phyloP scores from a whole-genome alignment of 2,888 invertebrate genomes.

The Nudaria mundana region DNA sequence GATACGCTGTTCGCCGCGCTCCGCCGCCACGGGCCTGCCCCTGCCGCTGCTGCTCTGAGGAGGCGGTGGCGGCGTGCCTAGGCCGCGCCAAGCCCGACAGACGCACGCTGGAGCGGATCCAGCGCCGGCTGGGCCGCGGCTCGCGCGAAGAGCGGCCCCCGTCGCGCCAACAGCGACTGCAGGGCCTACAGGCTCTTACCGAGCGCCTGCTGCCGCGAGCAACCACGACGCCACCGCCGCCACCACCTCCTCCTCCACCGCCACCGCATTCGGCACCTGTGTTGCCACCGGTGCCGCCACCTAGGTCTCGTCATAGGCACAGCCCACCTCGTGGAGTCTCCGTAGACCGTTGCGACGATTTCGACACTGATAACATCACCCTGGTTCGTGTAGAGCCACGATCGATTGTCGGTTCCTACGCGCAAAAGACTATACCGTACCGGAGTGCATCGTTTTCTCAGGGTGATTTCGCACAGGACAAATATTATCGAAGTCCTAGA shows the following conservation, averaged over 20 bases:
- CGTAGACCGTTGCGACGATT: constrained; percentile 70
- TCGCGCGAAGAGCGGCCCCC: constrained; percentile 75
- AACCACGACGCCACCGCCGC: constrained; percentile 47
- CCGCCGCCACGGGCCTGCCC: constrained; percentile 82
- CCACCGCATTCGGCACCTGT: constrained; percentile 78
- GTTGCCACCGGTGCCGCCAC: constrained; percentile 79
- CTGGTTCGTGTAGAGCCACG: constrained; percentile 82
- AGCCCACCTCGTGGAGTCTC: constrained; percentile 73
- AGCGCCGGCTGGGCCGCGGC: constrained; percentile 86
- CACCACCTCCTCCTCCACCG: constrained; percentile 62
- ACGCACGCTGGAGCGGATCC: constrained; percentile 91
- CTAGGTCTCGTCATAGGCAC: constrained; percentile 74
- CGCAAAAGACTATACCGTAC: constrained; percentile 86
- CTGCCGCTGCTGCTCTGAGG: constrained; percentile 80
- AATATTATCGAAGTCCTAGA: constrained; percentile 61
- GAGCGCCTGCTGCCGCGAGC: constrained; percentile 86
- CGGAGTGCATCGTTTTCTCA: constrained; percentile 94
- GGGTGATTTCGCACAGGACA: constrained; percentile 87
- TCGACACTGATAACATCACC: constrained; percentile 72
- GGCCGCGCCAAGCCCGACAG: constrained; percentile 75
- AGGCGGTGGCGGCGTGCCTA: constrained; percentile 78
- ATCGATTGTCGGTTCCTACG: constrained; percentile 82
- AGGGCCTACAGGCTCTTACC: constrained; percentile 90
- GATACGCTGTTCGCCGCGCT: constrained; percentile 85
- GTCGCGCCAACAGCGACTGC: constrained; percentile 85